These are phyloP conservation scores for Seriola rivoliana DNA, from an alignment of 2,113 vertebrate genomes.

Conservation along the genomic window DNA sequence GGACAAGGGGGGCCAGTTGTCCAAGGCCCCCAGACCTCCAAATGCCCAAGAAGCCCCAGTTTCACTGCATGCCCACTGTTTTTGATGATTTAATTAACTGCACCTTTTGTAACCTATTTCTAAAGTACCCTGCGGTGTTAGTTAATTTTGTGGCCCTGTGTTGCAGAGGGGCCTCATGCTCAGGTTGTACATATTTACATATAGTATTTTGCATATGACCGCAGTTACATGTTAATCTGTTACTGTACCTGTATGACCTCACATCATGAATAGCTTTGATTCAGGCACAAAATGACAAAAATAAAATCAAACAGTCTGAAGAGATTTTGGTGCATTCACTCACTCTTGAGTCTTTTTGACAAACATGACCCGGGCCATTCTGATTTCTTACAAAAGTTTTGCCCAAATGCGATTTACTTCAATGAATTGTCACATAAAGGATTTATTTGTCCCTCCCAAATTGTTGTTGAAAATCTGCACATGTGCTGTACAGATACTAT, in stretches of 20 bases:
- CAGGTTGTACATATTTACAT: not conserved
- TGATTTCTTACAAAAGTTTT: not conserved
- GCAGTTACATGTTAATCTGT: not conserved
- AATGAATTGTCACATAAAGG: not conserved
- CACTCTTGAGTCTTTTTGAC: too few relatives aligned
- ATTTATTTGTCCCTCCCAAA: not conserved
- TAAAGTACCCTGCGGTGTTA: not conserved
- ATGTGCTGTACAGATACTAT: not conserved
- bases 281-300: not conserved
- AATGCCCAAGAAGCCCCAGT: not conserved
- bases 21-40: not conserved
- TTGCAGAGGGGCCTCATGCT: not conserved
- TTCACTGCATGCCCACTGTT: not conserved
- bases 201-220: not conserved
- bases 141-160: not conserved
- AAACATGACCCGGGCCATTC: too few relatives aligned
- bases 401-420: not conserved
- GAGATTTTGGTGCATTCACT: not conserved
- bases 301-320: not conserved
- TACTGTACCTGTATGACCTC: not conserved
- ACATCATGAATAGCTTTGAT: too few relatives aligned
- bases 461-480: not conserved
- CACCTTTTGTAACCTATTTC: not conserved
- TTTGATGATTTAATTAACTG: not conserved
- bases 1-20: not conserved